Conservation (phyloP, 2,113 vertebrate genomes). For the Heptranchias perlo region DNA sequence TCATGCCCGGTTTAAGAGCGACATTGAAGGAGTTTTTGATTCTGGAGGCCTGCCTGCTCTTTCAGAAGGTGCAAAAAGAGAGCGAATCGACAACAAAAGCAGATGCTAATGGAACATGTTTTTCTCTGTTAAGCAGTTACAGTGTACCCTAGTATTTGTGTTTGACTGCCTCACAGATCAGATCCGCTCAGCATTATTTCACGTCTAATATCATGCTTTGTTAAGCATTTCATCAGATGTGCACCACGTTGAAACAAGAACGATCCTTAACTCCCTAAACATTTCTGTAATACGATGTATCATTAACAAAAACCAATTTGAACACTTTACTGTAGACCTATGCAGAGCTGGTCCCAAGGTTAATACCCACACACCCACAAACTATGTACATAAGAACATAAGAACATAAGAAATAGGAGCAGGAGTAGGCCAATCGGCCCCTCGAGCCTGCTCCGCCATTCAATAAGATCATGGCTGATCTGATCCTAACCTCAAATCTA, state of each 20-base stretch:
- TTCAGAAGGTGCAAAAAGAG: background rate
- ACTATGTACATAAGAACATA: too few relatives aligned
- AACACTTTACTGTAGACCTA: background rate
- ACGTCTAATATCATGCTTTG: background rate
- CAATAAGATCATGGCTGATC: too few relatives aligned
- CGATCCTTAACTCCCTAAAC: background rate
- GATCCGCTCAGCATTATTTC: background rate
- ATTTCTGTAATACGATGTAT: background rate
- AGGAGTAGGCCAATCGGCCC: too few relatives aligned
- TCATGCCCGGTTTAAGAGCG: too few relatives aligned
- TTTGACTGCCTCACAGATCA: background rate
- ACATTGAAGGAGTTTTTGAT: background rate
- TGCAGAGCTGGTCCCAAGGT: background rate
- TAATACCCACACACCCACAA: background rate
- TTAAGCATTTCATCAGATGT: background rate
- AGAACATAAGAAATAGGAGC: too few relatives aligned
- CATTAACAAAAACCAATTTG: background rate
- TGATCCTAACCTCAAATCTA: too few relatives aligned
- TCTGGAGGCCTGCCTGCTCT: background rate
- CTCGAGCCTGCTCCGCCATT: too few relatives aligned
- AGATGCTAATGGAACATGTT: background rate
- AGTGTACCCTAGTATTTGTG: background rate
- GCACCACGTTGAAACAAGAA: background rate
- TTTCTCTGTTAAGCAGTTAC: background rate
- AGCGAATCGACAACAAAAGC: background rate